Conservation (phyloP, 2,888 invertebrate genomes). For the Mythimna ferrago region DNA sequence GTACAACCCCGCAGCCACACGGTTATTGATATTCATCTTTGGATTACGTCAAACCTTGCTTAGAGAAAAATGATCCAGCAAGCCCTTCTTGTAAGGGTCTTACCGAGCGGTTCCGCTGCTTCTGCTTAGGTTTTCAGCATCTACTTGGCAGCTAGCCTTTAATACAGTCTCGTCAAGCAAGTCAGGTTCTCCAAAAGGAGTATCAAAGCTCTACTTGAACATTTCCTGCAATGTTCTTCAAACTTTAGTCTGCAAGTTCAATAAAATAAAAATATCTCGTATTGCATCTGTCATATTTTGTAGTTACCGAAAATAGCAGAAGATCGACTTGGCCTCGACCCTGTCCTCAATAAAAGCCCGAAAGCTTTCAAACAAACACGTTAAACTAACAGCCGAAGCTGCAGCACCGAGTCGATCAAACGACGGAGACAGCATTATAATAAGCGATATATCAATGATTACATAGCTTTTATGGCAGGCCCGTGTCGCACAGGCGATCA, state of each 20-base stretch:
- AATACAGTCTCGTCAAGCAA: background rate
- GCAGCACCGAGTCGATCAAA: conserved; percentile 45
- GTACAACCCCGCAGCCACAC: conserved; percentile 70
- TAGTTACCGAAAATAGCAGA: conserved; percentile 23
- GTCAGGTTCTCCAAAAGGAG: background rate
- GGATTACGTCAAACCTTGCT: conserved; percentile 45
- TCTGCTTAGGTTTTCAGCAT: background rate
- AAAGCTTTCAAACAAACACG: conserved; percentile 40
- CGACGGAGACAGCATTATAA: conserved; percentile 41
- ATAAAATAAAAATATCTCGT: background rate
- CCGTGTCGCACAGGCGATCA: conserved; percentile 66
- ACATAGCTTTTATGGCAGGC: conserved; percentile 42
- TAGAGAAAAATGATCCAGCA: conserved; percentile 5
- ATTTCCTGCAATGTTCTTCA: background rate
- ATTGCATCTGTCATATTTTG: conserved; percentile 15
- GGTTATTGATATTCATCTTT: conserved; percentile 70
- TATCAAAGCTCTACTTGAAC: background rate
- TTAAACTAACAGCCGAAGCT: conserved; percentile 32
- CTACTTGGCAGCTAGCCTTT: background rate
- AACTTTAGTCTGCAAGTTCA: background rate
- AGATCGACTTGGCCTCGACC: conserved; percentile 38
- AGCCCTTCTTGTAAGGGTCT: background rate
- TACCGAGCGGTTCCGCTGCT: background rate
- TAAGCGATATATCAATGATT: conserved; percentile 54
- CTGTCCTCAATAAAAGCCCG: conserved; percentile 20